These are phyloP conservation scores for Smutsia gigantea DNA, from an alignment of 2,797 vertebrate species.

Conservation along the genomic window DNA sequence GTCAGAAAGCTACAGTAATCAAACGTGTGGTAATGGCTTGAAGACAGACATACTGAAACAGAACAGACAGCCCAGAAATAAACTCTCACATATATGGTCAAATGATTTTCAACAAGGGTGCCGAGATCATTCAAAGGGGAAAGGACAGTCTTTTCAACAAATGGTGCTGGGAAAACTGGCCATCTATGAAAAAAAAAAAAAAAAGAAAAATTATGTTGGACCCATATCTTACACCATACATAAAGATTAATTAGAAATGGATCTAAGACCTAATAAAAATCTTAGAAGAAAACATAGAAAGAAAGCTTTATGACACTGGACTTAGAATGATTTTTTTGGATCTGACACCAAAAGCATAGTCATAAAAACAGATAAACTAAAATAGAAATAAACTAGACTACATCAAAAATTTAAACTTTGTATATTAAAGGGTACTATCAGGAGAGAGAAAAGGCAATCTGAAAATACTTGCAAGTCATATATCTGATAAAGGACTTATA, in stretches of 20 bases:
- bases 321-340: neutral
- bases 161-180: neutral
- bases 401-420: neutral
- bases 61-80: neutral
- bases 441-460: neutral
- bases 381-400: neutral
- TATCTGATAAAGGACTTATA: neutral
- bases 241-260: neutral
- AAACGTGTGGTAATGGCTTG: neutral
- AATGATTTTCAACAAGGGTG: neutral
- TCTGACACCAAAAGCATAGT: neutral
- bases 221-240: neutral
- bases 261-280: neutral
- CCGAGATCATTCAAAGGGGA: too few species aligned
- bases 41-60: neutral
- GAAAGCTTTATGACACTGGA: neutral
- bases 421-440: neutral
- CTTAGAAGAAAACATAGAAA: neutral
- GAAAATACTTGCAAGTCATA: neutral
- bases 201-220: neutral
- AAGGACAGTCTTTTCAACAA: neutral
- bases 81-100: neutral
- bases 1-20: neutral
- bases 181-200: neutral
- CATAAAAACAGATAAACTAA: too few species aligned